These are phyloP conservation scores for Clarias fuscus DNA, from an alignment of 2,797 vertebrate genomes.

Conservation along the genomic window DNA sequence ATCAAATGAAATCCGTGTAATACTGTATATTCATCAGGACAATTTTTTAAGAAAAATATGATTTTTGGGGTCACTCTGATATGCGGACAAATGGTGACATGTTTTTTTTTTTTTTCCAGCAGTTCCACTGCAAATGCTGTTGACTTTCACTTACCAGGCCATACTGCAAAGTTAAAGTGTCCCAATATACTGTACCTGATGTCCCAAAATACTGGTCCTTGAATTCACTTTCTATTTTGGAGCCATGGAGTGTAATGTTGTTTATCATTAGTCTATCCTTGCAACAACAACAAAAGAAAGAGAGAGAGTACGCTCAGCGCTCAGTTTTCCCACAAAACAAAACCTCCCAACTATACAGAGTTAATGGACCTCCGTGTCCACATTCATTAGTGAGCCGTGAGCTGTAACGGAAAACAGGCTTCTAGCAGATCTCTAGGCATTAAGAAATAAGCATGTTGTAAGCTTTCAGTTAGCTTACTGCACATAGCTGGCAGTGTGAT, in stretches of 20 bases:
- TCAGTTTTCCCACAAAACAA: conserved; percentile 13
- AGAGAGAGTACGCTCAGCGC: neutral
- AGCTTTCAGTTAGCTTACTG: conserved; percentile 1
- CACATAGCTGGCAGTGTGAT: conserved; percentile 28
- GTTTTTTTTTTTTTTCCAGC: no score
- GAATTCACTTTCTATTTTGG: neutral
- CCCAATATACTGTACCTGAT: neutral
- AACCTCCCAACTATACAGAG: neutral
- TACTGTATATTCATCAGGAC: no score
- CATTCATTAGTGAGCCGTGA: conserved; percentile 5
- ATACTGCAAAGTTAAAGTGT: neutral
- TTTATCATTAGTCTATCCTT: conserved; percentile 23
- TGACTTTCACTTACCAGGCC: neutral
- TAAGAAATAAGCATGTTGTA: conserved; percentile 5
- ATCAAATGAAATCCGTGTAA: neutral
- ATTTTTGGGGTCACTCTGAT: neutral
- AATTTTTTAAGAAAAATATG: neutral
- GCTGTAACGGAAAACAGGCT: conserved; percentile 11
- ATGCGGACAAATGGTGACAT: neutral
- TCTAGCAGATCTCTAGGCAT: neutral
- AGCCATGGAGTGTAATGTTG: neutral
- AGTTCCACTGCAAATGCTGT: neutral
- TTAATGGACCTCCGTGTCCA: conserved; percentile 24
- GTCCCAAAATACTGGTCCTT: conserved; percentile 1
- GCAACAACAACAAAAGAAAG: neutral